These are phyloP conservation scores for Drosophila trichaetosa DNA, from an alignment of 2,888 invertebrate genomes.

Conservation along the genomic window DNA sequence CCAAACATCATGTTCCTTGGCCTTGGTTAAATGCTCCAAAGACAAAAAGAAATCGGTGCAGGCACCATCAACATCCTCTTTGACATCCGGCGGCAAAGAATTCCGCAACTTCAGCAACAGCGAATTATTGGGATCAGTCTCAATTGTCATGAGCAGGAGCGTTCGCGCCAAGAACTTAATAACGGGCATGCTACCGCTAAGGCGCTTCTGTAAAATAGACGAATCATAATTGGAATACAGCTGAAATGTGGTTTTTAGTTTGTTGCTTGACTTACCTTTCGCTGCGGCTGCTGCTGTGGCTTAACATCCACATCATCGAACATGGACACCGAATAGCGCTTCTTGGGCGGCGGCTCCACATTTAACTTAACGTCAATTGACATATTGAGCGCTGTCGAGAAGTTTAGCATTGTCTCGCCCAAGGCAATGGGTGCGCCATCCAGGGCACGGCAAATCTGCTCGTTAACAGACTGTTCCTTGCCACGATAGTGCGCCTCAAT, in stretches of 20 bases:
- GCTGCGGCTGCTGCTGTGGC: slow-evolving; percentile 57
- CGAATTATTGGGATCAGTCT: slow-evolving; percentile 64
- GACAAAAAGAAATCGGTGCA: slow-evolving; percentile 80
- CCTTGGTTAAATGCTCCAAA: slow-evolving; percentile 81
- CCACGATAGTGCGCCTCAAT: slow-evolving; percentile 66
- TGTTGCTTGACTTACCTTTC: slow-evolving; percentile 54
- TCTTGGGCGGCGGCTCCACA: slow-evolving; percentile 45
- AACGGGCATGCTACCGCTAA: slow-evolving; percentile 71
- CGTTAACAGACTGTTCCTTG: slow-evolving; percentile 69
- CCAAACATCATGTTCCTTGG: slow-evolving; percentile 82
- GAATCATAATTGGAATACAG: not conserved
- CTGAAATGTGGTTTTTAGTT: not conserved
- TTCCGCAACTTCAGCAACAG: slow-evolving; percentile 65
- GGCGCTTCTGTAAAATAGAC: slow-evolving; percentile 38
- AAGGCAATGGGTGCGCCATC: slow-evolving; percentile 61
- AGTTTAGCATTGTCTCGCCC: slow-evolving; percentile 71
- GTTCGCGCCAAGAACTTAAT: slow-evolving; percentile 81
- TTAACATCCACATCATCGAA: slow-evolving; percentile 82
- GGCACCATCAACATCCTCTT: slow-evolving; percentile 63
- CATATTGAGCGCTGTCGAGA: slow-evolving; percentile 61
- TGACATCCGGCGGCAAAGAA: slow-evolving; percentile 48
- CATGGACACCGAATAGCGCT: slow-evolving; percentile 82
- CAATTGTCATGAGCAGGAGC: slow-evolving; percentile 73
- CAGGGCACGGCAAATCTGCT: slow-evolving; percentile 73
- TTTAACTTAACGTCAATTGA: slow-evolving; percentile 66